Evolutionary conservation across 2,113 vertebrate genomes (phyloP).

Genomic region (Cathartes aura): DNA sequence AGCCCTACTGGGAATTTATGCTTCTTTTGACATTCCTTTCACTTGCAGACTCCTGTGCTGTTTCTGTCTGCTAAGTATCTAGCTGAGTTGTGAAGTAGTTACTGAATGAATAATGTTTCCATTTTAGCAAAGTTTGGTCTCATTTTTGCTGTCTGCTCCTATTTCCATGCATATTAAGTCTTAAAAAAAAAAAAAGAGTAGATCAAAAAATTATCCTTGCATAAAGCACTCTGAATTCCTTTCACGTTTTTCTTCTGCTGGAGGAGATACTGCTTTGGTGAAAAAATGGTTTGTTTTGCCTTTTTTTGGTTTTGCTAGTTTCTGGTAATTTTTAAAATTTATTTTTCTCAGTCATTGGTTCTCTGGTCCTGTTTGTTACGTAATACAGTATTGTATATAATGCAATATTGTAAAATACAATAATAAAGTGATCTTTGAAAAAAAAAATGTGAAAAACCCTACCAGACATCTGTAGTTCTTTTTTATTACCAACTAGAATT

Average conservation of each 20-base stretch:
- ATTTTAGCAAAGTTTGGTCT: background rate
- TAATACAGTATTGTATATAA: fast-evolving
- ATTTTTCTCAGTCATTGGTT: background rate
- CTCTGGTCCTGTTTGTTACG: background rate
- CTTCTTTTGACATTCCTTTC: background rate
- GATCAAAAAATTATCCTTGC: background rate
- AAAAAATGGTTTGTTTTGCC: background rate
- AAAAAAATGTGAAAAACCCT: background rate
- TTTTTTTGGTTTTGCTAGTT: background rate
- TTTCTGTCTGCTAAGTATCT: background rate
- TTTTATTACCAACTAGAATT: conserved; percentile 74
- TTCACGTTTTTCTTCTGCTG: background rate
- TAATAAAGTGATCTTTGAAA: background rate
- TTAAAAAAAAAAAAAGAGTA: background rate
- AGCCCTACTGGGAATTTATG: background rate
- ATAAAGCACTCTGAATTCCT: background rate
- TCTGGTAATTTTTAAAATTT: background rate
- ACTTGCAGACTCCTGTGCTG: background rate
- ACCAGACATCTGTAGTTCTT: background rate
- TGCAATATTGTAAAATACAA: fast-evolving
- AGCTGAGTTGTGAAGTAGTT: background rate
- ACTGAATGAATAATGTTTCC: background rate
- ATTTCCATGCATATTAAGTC: background rate
- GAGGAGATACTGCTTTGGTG: background rate
- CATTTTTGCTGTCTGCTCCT: background rate